phyloP scores from a whole-genome alignment of 2,113 vertebrate species.

The Ammodytes marinus region DNA sequence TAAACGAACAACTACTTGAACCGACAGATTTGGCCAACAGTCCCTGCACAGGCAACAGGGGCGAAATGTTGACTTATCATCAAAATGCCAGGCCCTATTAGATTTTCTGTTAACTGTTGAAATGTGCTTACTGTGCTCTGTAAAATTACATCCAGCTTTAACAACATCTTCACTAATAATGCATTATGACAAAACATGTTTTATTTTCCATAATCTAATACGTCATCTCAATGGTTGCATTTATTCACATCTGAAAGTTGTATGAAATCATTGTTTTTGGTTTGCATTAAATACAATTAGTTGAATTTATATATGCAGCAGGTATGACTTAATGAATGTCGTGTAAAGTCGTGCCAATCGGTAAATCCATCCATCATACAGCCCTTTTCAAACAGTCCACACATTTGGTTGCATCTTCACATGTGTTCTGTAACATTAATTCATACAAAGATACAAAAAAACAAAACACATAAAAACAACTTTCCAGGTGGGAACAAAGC shows the following conservation, averaged over 20 bases:
- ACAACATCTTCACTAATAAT: conserved; percentile 17
- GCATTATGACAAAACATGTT: not conserved
- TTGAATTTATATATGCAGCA: not conserved
- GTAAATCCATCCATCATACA: not conserved
- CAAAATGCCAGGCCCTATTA: conserved; percentile 55
- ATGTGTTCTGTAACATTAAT: not conserved
- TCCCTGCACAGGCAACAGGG: conserved; percentile 10
- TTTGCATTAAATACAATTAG: not conserved
- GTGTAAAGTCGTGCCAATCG: not conserved
- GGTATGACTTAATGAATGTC: not conserved
- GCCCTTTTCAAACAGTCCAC: not conserved
- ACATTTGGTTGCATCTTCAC: not conserved
- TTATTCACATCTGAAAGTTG: not conserved
- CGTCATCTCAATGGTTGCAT: not conserved
- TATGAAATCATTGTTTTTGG: not conserved
- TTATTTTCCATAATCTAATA: not conserved
- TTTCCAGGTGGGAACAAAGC: not conserved
- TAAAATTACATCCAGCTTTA: conserved; percentile 39
- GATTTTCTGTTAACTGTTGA: conserved; percentile 25
- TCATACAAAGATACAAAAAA: not conserved
- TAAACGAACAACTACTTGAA: conserved; percentile 65
- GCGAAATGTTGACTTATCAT: conserved; percentile 65
- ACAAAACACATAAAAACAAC: not conserved
- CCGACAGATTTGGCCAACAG: conserved; percentile 60
- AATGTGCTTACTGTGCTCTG: not conserved